Base-by-base conservation (phyloP, 2,888 invertebrate species). In the Geotrupes spiniger region DNA sequence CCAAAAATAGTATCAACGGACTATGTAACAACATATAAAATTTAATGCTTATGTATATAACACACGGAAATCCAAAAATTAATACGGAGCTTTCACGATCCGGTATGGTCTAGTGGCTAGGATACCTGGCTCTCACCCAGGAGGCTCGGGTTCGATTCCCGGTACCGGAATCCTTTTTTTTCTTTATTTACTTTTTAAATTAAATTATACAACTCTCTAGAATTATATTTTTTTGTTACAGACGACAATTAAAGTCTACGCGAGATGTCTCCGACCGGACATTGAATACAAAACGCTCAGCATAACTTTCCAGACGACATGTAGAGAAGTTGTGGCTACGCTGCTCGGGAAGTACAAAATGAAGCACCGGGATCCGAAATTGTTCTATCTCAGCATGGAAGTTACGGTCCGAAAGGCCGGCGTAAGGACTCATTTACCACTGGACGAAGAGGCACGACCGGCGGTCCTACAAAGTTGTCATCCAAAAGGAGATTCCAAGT, bases 281-380 rank as follows among this genome's bases (percentile, higher is more conserved):
- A 93, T 95, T 70, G 94, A 95, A 73, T 95, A 96, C 82, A 95
- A 95, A 75, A 96, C 95, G 0, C 76, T 96, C 49, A 86, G 90
- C 57, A 90, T 95, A 60, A 89, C 89, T 41, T 90, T 88, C 79
- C 86, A 89, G 64, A 93, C 92, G 9, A 87, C 91, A 1, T 91
- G 92, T 63, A 83, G 87, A 63, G 90, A 93, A 72, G 88, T 96
- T 54, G 89, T 95, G 8, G 78, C 82, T 52, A 87, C 89, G 41
- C 78, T 96, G 14, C 78, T 96, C 53, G 83, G 88, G 73, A 93
- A 95, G 55, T 72, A 79, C 74, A 84, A 90, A 64, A 92, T 93
- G 90, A 82, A 90, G 61, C 92, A 92, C 71, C 82, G 93, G 16
- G 95, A 96, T 74, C 92, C 93, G 1, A 84, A 93, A 62, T 81